Evolutionary conservation across 2,113 vertebrate genomes (phyloP).

Genomic region (Nipponia nippon): DNA sequence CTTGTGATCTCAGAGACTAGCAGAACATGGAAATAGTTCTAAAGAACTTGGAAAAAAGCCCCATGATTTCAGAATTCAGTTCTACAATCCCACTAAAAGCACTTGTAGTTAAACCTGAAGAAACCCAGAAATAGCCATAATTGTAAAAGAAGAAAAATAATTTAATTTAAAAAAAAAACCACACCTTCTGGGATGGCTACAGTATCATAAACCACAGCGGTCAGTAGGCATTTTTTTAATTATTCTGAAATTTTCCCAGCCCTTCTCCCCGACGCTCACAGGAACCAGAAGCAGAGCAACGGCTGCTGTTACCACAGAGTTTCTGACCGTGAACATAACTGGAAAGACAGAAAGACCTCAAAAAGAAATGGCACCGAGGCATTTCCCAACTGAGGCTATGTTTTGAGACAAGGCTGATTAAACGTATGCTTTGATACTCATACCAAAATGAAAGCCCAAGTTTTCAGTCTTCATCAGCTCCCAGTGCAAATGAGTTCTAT

Average conservation of each 20-base stretch:
- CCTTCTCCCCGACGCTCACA: neutral
- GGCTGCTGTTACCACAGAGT: neutral
- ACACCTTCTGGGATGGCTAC: neutral
- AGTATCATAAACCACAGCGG: rapidly evolving
- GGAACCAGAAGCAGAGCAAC: neutral
- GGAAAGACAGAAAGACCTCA: neutral
- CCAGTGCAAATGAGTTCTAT: neutral
- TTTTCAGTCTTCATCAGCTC: neutral
- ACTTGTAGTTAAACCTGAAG: neutral
- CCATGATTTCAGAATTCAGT: neutral
- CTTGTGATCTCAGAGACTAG: neutral
- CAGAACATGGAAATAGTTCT: neutral
- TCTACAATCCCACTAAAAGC: neutral
- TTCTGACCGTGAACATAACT: neutral
- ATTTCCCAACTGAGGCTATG: neutral
- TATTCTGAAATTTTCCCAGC: neutral
- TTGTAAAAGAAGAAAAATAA: neutral
- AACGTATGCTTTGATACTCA: neutral
- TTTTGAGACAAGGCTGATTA: neutral
- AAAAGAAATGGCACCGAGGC: neutral
- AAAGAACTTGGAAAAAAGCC: neutral
- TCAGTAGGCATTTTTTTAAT: neutral
- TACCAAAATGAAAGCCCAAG: neutral
- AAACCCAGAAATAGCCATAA: neutral
- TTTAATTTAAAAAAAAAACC: neutral